Base-by-base conservation (phyloP, 2,113 vertebrate genomes). In the Oenanthe melanoleuca region DNA sequence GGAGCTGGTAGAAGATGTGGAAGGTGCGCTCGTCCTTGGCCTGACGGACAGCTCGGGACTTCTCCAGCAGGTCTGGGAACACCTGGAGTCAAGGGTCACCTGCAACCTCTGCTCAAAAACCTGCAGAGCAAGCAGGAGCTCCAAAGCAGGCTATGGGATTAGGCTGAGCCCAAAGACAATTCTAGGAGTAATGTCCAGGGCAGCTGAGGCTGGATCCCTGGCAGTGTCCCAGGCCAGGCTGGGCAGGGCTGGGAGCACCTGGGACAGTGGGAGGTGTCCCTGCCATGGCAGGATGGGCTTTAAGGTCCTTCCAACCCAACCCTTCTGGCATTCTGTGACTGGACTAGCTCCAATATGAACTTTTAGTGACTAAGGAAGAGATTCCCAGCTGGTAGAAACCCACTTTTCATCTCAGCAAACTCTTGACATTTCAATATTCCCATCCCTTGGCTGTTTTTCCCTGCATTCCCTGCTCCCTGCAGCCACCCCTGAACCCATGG, bases 21-120 rank as follows among this genome's bases (percentile, higher is more conserved):
- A 99, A 99, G 8, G 99, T 99, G 29, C 99, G 96, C 74, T 99
- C 99, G 65, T 99, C 99, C 98, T 99, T 99, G 95, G 99, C 99
- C 97, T 99, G 99, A 37, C 99, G 99, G 61, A 99, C 98, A 40
- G 99, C 99, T 12, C 99, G 98, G 74, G 99, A 99, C 95, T 99
- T 99, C 96, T 99, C 99, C 95, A 99, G 93, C 95, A 99, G 88
- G 95, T 99, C 99, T 99, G 97, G 96, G 61, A 80, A 52, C 29
- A 74, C 11, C n/a, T 5, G 55, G 4, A 61, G 97, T 99, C 97
- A 99, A 99, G 98, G 98, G 92, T 19, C 85, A 88, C 24, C 44
- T 34, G 31, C 37, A 83, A 4, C 2, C 56, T 11, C 2, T 5
- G 29, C 17, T 45, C 11, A 4, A 23, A 59, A 38, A 21, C 0